phyloP scores from a whole-genome alignment of 53 echinoderm and acorn worm species.

The Arbacia lixula region DNA sequence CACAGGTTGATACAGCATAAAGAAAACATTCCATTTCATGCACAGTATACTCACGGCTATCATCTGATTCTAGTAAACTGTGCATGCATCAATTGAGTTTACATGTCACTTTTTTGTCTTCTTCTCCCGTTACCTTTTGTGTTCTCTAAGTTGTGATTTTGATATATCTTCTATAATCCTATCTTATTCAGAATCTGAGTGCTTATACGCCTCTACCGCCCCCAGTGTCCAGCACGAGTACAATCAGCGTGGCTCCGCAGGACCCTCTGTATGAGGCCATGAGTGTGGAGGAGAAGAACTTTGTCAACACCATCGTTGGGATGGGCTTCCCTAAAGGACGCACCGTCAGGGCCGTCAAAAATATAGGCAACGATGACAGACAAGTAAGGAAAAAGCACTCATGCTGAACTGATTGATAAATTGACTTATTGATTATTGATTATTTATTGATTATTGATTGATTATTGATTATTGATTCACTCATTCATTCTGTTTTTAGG shows the following conservation, averaged over 20 bases:
- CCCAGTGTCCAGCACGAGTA: slow-evolving; percentile 43
- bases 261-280: slow-evolving; percentile 74
- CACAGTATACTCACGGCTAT: no score
- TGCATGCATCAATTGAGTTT: no score
- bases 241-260: slow-evolving; percentile 34
- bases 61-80: no score
- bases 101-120: no score
- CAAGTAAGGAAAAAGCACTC: slow-evolving; percentile 76
- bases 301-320: slow-evolving; percentile 72
- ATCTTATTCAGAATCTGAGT: slow-evolving; percentile 62
- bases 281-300: slow-evolving; percentile 77
- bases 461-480: no score
- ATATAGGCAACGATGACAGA: slow-evolving; percentile 89
- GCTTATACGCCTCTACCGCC: slow-evolving; percentile 75
- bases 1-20: no score
- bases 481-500: no score
- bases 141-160: background rate
- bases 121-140: no score
- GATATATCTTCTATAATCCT: background rate
- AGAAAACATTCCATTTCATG: no score
- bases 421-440: no score
- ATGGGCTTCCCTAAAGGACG: slow-evolving; percentile 93
- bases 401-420: no score
- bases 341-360: slow-evolving; percentile 83
- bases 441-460: no score